Evolutionary conservation across 2,888 invertebrate genomes (phyloP).

Genomic region (Chrysina gloriosa): DNA sequence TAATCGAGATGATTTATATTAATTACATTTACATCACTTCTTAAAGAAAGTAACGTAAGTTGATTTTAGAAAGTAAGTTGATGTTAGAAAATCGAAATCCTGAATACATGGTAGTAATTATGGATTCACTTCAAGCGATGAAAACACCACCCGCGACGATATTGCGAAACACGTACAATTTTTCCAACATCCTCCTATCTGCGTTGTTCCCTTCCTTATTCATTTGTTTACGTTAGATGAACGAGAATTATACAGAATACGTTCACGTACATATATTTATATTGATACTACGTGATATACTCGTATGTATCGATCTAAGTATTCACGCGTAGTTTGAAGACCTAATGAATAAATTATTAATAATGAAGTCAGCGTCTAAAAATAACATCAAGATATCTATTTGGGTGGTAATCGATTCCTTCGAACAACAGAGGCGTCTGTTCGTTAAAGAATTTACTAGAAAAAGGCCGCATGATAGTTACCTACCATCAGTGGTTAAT

Average conservation of each 20-base stretch:
- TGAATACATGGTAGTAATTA: constrained; percentile 3
- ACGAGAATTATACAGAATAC: constrained; percentile 49
- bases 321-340: constrained; percentile 17
- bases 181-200: constrained; percentile 47
- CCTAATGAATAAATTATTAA: constrained; percentile 31
- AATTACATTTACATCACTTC: too few species aligned
- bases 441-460: too few species aligned
- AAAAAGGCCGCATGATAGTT: too few species aligned
- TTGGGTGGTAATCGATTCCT: constrained; percentile 34
- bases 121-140: constrained; percentile 17
- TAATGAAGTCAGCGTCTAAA: constrained; percentile 35
- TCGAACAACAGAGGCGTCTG: background rate
- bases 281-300: constrained; percentile 46
- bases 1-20: too few species aligned
- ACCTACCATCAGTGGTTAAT: too few species aligned
- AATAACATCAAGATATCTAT: constrained; percentile 31
- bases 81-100: too few species aligned
- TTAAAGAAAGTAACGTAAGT: too few species aligned
- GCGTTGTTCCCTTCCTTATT: constrained; percentile 44
- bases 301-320: constrained; percentile 5
- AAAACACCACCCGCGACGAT: constrained; percentile 47
- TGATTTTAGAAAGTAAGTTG: too few species aligned
- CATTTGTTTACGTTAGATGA: constrained; percentile 20
- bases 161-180: constrained; percentile 50
- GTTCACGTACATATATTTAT: constrained; percentile 51